phyloP scores from a whole-genome alignment of 2,888 invertebrate genomes.

The Lissocephala sabroskyi region DNA sequence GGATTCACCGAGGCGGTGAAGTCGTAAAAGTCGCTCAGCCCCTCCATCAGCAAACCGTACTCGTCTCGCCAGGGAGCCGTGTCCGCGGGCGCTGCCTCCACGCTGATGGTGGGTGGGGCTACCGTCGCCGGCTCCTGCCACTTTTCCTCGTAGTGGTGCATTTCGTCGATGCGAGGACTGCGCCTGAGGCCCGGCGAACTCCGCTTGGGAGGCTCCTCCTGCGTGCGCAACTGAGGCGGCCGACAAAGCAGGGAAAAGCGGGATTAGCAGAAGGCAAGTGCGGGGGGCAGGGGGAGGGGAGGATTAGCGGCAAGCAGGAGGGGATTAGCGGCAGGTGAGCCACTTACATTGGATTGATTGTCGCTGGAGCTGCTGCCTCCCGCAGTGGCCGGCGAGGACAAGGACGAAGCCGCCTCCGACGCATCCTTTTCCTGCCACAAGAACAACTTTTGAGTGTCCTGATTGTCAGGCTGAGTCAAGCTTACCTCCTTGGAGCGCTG shows the following conservation, averaged over 20 bases:
- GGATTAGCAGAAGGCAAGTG: constrained; percentile 9
- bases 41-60: constrained; percentile 63
- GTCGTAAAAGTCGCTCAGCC: constrained; percentile 71
- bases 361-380: constrained; percentile 42
- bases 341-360: constrained; percentile 66
- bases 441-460: not conserved
- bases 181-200: constrained; percentile 59
- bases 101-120: constrained; percentile 19
- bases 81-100: constrained; percentile 56
- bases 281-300: constrained; percentile 47
- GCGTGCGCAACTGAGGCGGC: constrained; percentile 47
- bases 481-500: constrained; percentile 56
- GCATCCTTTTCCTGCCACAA: constrained; percentile 35
- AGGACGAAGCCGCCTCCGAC: constrained; percentile 28
- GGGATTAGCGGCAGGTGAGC: not conserved
- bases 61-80: constrained; percentile 66
- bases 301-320: constrained; percentile 21
- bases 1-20: constrained; percentile 70
- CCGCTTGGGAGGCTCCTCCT: constrained; percentile 42
- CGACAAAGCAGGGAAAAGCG: constrained; percentile 47
- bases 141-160: constrained; percentile 64
- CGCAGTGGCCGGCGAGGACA: constrained; percentile 22
- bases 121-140: constrained; percentile 37
- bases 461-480: no score
- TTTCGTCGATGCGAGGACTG: constrained; percentile 69